These are phyloP conservation scores for Monopis laevigella DNA, from an alignment of 2,888 invertebrate species.

Conservation along the genomic window DNA sequence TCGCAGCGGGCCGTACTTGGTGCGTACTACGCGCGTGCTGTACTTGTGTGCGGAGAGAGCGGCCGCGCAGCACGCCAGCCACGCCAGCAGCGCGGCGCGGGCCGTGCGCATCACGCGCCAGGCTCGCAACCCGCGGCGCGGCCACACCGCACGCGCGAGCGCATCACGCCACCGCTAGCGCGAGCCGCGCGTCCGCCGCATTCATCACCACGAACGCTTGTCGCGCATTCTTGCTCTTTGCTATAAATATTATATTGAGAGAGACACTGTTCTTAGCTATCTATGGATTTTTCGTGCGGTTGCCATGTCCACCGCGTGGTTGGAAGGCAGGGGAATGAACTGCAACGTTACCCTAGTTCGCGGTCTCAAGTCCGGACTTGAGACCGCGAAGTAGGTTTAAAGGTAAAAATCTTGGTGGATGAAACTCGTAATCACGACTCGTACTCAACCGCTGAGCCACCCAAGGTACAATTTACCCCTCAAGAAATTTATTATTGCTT, in stretches of 20 bases:
- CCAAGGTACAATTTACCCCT: too few relatives aligned
- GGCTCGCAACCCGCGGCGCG: slow-evolving; percentile 12
- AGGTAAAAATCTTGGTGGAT: too few relatives aligned
- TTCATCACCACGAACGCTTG: slow-evolving; percentile 38
- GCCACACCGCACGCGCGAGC: slow-evolving; percentile 21
- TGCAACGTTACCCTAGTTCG: too few relatives aligned
- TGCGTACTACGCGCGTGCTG: slow-evolving; percentile 84
- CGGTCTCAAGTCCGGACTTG: too few relatives aligned
- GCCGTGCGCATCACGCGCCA: slow-evolving; percentile 59
- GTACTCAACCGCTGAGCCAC: too few relatives aligned
- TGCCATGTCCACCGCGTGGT: too few relatives aligned
- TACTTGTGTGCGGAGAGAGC: slow-evolving; percentile 76
- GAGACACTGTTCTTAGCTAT: too few relatives aligned
- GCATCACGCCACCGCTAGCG: slow-evolving; percentile 25
- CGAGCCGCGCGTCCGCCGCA: slow-evolving; percentile 27
- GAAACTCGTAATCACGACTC: too few relatives aligned
- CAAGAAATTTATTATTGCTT: too few relatives aligned
- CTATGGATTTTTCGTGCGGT: too few relatives aligned
- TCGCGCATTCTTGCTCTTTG: slow-evolving; percentile 46
- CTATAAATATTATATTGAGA: not conserved
- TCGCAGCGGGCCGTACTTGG: slow-evolving; percentile 89
- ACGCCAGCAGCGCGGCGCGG: slow-evolving; percentile 65
- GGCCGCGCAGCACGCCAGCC: slow-evolving; percentile 64
- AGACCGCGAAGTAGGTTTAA: too few relatives aligned
- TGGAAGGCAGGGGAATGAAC: too few relatives aligned